phyloP scores from a whole-genome alignment of 2,888 invertebrate genomes.

The Athalia rosae region DNA sequence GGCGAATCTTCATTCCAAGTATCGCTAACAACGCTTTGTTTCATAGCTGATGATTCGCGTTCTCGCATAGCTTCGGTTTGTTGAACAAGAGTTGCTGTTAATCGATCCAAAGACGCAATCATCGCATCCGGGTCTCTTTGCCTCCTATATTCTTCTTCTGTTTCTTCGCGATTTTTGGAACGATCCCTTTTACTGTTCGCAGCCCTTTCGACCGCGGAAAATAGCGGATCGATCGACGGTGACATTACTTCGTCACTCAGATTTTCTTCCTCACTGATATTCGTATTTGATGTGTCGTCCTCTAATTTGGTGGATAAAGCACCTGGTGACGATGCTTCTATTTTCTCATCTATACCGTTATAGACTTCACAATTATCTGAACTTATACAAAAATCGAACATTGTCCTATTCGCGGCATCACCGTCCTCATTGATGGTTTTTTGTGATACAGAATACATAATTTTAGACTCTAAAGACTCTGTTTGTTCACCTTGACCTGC shows the following conservation, averaged over 20 bases:
- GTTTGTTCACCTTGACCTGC: too few species aligned
- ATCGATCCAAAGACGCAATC: conserved; percentile 80
- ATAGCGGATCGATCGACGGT: conserved; percentile 48
- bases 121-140: conserved; percentile 81
- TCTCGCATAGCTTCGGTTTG: conserved; percentile 79
- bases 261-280: conserved; percentile 31
- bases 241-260: conserved; percentile 28
- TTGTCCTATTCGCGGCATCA: neutral
- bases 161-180: conserved; percentile 40
- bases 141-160: conserved; percentile 71
- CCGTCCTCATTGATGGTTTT: neutral
- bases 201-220: conserved; percentile 50
- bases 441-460: conserved; percentile 15
- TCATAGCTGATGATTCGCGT: conserved; percentile 69
- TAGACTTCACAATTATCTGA: neutral
- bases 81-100: conserved; percentile 80
- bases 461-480: neutral
- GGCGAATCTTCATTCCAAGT: conserved; percentile 90
- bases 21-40: conserved; percentile 75
- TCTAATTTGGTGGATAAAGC: conserved; percentile 21
- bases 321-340: neutral
- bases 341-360: neutral
- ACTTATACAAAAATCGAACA: conserved; percentile 18
- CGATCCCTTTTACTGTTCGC: conserved; percentile 15
- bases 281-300: conserved; percentile 26